Conservation (phyloP, 1,140 invertebrate species). For the Euura lappo region DNA sequence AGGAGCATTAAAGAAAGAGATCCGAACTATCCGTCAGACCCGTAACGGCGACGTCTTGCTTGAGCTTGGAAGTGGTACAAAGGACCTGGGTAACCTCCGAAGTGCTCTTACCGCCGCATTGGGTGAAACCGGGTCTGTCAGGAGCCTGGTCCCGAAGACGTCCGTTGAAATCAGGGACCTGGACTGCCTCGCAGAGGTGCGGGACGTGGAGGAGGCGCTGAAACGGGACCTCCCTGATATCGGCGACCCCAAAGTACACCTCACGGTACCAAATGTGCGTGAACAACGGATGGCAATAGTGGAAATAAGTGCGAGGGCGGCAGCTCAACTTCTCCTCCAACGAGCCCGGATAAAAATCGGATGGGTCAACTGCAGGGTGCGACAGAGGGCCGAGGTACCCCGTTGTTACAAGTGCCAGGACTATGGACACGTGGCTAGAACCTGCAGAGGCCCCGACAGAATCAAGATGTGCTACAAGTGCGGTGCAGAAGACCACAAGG, state of each 20-base stretch:
- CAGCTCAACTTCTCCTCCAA: conserved; percentile 11
- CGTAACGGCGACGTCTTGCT: conserved; percentile 6
- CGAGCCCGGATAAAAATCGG: conserved; percentile 23
- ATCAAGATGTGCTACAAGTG: conserved; percentile 23
- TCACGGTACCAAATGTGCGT: no score
- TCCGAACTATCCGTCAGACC: conserved; percentile 9
- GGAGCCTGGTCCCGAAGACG: background rate
- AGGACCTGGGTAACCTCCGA: background rate
- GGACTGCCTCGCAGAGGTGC: conserved; percentile 13
- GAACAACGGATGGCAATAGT: conserved; percentile 3
- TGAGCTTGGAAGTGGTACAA: conserved; percentile 3
- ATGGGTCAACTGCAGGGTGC: conserved; percentile 24
- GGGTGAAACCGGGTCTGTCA: conserved; percentile 1
- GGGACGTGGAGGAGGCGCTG: no score
- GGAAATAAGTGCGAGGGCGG: background rate
- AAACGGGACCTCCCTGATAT: no score
- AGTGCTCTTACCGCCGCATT: background rate
- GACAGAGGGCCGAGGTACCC: background rate
- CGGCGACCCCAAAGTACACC: no score
- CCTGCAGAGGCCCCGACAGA: conserved; percentile 20
- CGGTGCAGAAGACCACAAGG: conserved; percentile 25
- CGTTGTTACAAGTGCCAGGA: conserved; percentile 25
- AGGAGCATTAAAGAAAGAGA: conserved; percentile 11
- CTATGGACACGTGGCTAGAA: conserved; percentile 22
- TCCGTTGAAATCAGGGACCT: conserved; percentile 10